Conservation (phyloP, 2,888 invertebrate genomes). For the Vesta saturnalis region DNA sequence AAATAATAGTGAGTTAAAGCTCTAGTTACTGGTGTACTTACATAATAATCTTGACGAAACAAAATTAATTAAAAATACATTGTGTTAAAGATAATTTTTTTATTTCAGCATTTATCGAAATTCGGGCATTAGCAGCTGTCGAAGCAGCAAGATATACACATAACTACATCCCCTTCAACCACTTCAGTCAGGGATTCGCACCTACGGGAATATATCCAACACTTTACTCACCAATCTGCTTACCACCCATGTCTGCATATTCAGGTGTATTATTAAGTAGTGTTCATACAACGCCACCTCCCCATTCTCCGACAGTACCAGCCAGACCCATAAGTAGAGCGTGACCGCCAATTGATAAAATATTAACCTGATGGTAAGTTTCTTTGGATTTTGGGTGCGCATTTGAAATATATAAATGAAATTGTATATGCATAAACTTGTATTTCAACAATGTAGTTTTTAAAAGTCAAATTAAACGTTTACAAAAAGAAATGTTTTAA, state of each 20-base stretch:
- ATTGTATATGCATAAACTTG: neutral
- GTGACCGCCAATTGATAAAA: conserved; percentile 41
- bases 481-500: too few species aligned
- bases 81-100: conserved; percentile 7
- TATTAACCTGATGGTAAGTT: conserved; percentile 18
- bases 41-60: too few species aligned
- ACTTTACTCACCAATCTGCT: conserved; percentile 54
- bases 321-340: conserved; percentile 50
- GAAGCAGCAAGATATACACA: conserved; percentile 54
- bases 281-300: conserved; percentile 49
- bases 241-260: conserved; percentile 52
- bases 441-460: neutral
- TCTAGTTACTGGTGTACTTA: too few species aligned
- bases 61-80: too few species aligned
- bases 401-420: neutral
- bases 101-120: conserved; percentile 54
- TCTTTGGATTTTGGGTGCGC: neutral
- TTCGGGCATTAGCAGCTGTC: conserved; percentile 54
- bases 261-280: conserved; percentile 47
- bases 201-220: conserved; percentile 41
- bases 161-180: conserved; percentile 49
- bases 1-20: too few species aligned
- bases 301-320: conserved; percentile 43
- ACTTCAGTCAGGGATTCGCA: conserved; percentile 38
- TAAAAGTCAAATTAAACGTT: too few species aligned